A percentile compares a stretch with the other conserved stretches of the same genome.
phyloP scores from a whole-genome alignment of 2,888 invertebrate genomes.

The Diaperis boleti region DNA sequence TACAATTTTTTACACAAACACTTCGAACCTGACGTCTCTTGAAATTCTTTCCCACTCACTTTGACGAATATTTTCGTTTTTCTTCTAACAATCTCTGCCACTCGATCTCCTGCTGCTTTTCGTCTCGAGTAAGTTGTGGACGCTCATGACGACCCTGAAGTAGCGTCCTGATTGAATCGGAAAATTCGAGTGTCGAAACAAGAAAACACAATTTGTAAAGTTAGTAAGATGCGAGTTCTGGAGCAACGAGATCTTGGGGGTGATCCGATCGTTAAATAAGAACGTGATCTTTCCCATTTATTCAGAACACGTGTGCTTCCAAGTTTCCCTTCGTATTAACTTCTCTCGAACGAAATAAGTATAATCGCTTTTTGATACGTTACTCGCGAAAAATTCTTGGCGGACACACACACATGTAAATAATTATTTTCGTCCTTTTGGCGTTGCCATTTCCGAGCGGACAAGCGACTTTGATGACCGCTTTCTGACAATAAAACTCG shows the following conservation, averaged over 20 bases:
- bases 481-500: constrained; percentile 48
- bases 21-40: too few relatives aligned
- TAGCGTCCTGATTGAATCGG: constrained; percentile 59
- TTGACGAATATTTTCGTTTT: too few relatives aligned
- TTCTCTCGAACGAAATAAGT: constrained; percentile 57
- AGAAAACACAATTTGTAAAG: constrained; percentile 66
- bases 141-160: constrained; percentile 18
- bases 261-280: constrained; percentile 65
- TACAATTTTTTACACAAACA: too few relatives aligned
- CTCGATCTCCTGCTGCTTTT: neutral
- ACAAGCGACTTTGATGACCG: constrained; percentile 51
- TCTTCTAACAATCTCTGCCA: too few relatives aligned
- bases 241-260: constrained; percentile 58
- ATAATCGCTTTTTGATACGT: constrained; percentile 61
- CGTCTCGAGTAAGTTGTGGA: constrained; percentile 21
- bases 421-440: constrained; percentile 15
- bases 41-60: too few relatives aligned
- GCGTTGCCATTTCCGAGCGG: constrained; percentile 24
- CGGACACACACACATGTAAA: constrained; percentile 11
- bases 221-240: constrained; percentile 59
- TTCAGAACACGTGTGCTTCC: constrained; percentile 59
- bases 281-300: constrained; percentile 63
- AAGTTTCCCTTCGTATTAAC: constrained; percentile 48
- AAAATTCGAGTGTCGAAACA: constrained; percentile 61
- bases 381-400: constrained; percentile 36